Evolutionary conservation across 2,888 invertebrate genomes (phyloP).

Genomic region (Dioctria linearis): DNA sequence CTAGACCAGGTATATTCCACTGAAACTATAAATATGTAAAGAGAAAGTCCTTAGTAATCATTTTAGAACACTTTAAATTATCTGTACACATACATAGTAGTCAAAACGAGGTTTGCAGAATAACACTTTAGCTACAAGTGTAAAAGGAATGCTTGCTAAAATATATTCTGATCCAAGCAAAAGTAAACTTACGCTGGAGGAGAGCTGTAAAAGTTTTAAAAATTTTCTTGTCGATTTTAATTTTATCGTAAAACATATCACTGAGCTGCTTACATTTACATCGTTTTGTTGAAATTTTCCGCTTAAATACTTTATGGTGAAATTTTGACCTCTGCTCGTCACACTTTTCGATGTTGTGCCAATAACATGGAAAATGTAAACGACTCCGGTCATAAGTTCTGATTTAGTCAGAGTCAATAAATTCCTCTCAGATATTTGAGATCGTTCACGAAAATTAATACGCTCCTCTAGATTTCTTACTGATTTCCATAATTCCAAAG

Average conservation of each 20-base stretch:
- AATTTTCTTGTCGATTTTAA: neutral
- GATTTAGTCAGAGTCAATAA: conserved; percentile 17
- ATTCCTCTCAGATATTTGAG: conserved; percentile 22
- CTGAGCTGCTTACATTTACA: neutral
- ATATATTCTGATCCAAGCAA: conserved; percentile 13
- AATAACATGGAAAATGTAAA: conserved; percentile 24
- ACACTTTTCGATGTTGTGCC: conserved; percentile 7
- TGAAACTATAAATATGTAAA: conserved; percentile 1
- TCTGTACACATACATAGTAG: conserved; percentile 14
- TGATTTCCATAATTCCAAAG: conserved; percentile 36
- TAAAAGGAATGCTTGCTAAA: conserved; percentile 1
- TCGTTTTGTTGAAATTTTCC: neutral
- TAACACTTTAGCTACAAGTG: conserved; percentile 15
- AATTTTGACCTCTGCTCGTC: conserved; percentile 10
- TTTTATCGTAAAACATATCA: neutral
- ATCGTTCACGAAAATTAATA: conserved; percentile 17
- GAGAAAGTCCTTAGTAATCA: neutral
- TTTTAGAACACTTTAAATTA: neutral
- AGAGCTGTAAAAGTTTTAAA: neutral
- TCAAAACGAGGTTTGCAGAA: conserved; percentile 17
- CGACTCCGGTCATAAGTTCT: conserved; percentile 29
- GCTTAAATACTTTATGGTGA: conserved; percentile 26
- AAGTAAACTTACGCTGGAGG: conserved; percentile 5
- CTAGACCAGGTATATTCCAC: conserved; percentile 24
- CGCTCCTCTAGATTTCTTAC: conserved; percentile 26